A percentile compares a stretch with the other conserved stretches of the same genome.
Conservation (phyloP, 2,888 invertebrate genomes). For the Ceriagrion tenellum region DNA sequence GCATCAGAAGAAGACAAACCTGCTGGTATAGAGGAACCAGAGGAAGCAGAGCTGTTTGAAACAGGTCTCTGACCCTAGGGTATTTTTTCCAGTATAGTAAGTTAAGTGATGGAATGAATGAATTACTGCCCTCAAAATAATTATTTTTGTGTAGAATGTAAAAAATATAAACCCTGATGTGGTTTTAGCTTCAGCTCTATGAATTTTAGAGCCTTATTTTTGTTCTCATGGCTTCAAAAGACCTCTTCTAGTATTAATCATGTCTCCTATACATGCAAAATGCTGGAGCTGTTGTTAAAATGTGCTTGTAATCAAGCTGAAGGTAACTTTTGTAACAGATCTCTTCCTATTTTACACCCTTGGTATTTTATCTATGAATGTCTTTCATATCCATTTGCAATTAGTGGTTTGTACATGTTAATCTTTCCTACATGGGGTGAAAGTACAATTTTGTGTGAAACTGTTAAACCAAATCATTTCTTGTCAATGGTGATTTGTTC, state of each 20-base stretch:
- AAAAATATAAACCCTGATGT: background rate
- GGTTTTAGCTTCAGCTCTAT: slow-evolving; percentile 26
- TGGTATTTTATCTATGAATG: background rate
- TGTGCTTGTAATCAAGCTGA: background rate
- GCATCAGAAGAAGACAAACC: background rate
- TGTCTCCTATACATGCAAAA: background rate
- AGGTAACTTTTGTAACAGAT: background rate
- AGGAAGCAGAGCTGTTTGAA: slow-evolving; percentile 43
- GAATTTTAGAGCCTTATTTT: slow-evolving; percentile 20
- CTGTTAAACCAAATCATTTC: background rate
- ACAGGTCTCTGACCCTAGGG: slow-evolving; percentile 37
- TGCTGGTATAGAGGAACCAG: background rate
- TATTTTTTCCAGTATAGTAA: background rate
- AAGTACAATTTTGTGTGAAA: background rate
- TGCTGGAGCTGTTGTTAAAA: slow-evolving; percentile 30
- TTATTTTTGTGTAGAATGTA: slow-evolving; percentile 23
- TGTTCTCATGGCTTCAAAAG: slow-evolving; percentile 5
- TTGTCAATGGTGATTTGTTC: background rate
- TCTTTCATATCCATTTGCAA: background rate
- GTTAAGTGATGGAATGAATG: slow-evolving; percentile 2
- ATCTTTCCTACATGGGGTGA: background rate
- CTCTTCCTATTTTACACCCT: background rate
- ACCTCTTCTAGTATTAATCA: background rate
- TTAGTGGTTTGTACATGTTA: background rate
- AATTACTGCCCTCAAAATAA: slow-evolving; percentile 1